Evolutionary conservation across 2,797 vertebrate genomes (phyloP).

Genomic region (Onychomys leucogaster): DNA sequence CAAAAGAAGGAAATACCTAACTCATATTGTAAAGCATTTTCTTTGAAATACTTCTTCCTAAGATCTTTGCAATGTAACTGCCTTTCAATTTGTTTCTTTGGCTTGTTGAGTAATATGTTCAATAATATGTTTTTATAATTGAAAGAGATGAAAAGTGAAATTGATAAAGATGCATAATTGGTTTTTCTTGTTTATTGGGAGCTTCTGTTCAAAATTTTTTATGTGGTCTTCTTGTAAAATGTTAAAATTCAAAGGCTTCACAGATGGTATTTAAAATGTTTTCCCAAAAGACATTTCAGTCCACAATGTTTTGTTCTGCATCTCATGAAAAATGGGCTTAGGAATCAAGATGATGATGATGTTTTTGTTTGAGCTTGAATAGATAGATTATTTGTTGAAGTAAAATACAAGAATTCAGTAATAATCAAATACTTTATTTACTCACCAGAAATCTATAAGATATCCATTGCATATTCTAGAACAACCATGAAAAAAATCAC

Average conservation of each 20-base stretch:
- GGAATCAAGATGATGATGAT: slow-evolving; percentile 51
- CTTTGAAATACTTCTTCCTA: slow-evolving; percentile 47
- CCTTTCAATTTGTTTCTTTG: slow-evolving; percentile 64
- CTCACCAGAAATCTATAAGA: slow-evolving; percentile 1
- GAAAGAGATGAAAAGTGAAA: slow-evolving; percentile 76
- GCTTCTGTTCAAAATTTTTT: slow-evolving; percentile 67
- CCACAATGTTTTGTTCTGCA: slow-evolving; percentile 52
- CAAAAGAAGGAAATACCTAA: slow-evolving; percentile 14
- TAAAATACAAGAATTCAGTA: slow-evolving; percentile 8
- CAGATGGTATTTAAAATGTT: slow-evolving; percentile 71
- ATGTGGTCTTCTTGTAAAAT: slow-evolving; percentile 60
- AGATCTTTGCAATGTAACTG: slow-evolving; percentile 55
- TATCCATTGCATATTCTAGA: not conserved
- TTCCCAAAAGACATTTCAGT: slow-evolving; percentile 43
- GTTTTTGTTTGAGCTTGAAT: slow-evolving; percentile 48
- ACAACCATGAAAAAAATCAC: not conserved
- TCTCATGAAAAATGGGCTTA: slow-evolving; percentile 52
- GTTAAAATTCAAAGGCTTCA: slow-evolving; percentile 69
- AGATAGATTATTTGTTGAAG: slow-evolving; percentile 54
- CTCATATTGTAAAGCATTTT: not conserved
- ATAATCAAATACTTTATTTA: slow-evolving; percentile 55
- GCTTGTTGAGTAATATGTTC: slow-evolving; percentile 70
- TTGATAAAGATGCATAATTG: slow-evolving; percentile 74
- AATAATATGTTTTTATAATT: slow-evolving; percentile 77
- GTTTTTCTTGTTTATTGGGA: slow-evolving; percentile 69